Conservation (phyloP, 2,888 invertebrate species). For the Thyatira batis region DNA sequence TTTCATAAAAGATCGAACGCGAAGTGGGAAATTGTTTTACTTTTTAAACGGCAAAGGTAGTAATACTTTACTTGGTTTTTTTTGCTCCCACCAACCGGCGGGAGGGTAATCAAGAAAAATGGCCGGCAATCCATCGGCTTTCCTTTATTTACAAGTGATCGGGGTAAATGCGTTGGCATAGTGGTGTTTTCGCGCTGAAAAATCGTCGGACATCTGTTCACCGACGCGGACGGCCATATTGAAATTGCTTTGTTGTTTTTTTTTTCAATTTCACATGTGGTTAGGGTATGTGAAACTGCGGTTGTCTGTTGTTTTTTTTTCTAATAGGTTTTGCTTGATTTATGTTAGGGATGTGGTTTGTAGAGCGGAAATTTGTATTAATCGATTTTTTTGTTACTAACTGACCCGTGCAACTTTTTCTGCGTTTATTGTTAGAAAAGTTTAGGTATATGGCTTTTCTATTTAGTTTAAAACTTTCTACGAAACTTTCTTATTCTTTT, state of each 20-base stretch:
- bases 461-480: too few relatives aligned
- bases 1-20: too few relatives aligned
- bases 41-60: background rate
- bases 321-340: background rate
- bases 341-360: background rate
- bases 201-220: conserved; percentile 29
- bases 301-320: background rate
- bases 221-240: conserved; percentile 18
- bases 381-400: too few relatives aligned
- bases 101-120: conserved; percentile 44
- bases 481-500: too few relatives aligned
- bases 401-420: too few relatives aligned
- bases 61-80: conserved; percentile 7
- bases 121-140: conserved; percentile 42
- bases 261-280: conserved; percentile 14
- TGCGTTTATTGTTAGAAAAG: too few relatives aligned
- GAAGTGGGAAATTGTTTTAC: background rate
- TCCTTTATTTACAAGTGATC: conserved; percentile 25
- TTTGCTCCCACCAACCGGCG: conserved; percentile 4
- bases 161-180: conserved; percentile 25
- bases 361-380: too few relatives aligned
- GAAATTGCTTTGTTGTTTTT: conserved; percentile 16
- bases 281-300: background rate
- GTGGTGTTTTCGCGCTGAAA: conserved; percentile 32
- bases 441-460: too few relatives aligned